A percentile compares a stretch with the other conserved stretches of the same genome.
Conservation (phyloP, 2,113 vertebrate genomes). For the Labeo rohita region DNA sequence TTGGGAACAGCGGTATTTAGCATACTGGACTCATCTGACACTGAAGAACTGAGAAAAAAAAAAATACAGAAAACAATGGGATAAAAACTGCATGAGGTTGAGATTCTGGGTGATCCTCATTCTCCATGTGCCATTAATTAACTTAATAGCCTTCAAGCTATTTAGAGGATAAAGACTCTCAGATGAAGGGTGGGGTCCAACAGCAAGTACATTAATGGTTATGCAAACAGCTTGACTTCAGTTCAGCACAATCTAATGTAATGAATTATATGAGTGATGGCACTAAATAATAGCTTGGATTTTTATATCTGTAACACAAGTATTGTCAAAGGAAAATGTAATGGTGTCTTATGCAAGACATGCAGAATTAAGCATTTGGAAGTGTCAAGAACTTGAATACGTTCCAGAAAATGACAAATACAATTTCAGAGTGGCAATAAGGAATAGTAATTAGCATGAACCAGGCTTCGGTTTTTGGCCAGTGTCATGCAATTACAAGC, state of each 20-base stretch:
- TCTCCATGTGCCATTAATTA: conserved; percentile 75
- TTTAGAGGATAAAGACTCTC: conserved; percentile 73
- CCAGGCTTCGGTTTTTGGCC: conserved; percentile 12
- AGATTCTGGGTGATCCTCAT: conserved; percentile 69
- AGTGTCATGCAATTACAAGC: neutral
- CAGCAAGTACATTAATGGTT: conserved; percentile 66
- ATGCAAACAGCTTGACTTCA: conserved; percentile 65
- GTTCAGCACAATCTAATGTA: conserved; percentile 53
- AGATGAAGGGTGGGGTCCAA: conserved; percentile 66
- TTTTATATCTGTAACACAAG: neutral
- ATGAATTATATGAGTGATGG: conserved; percentile 51
- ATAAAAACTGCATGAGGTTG: conserved; percentile 60
- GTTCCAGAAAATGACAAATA: neutral
- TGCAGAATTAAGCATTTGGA: neutral
- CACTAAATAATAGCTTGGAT: conserved; percentile 28
- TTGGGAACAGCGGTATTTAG: conserved; percentile 66
- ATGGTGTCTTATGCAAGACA: conserved; percentile 1
- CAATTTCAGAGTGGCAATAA: conserved; percentile 4
- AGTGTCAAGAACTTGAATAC: neutral
- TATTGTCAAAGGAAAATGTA: neutral
- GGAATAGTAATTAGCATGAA: conserved; percentile 3
- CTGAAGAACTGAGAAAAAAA: neutral
- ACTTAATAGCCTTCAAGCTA: conserved; percentile 66
- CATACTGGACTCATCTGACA: conserved; percentile 65
- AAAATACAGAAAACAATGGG: conserved; percentile 51